Conservation (phyloP, 2,113 vertebrate species). For the Xerus inauris region DNA sequence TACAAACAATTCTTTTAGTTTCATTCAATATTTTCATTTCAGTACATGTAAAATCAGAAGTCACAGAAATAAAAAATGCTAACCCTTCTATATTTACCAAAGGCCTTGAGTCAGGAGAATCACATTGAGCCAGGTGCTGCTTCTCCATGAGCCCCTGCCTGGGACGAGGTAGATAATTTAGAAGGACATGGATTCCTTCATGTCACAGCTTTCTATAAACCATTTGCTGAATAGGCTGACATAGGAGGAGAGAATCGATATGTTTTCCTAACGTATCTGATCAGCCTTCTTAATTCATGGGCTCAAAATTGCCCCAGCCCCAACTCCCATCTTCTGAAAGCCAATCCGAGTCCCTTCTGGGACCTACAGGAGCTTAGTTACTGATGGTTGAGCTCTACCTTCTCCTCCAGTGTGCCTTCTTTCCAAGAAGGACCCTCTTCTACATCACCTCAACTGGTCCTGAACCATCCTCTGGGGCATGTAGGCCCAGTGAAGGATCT, state of each 20-base stretch:
- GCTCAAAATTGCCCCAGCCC: neutral
- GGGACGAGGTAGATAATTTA: neutral
- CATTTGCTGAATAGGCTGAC: neutral
- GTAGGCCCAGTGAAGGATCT: neutral
- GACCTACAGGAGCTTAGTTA: neutral
- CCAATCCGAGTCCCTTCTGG: neutral
- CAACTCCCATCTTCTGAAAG: neutral
- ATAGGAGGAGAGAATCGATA: neutral
- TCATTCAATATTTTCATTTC: neutral
- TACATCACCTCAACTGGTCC: neutral
- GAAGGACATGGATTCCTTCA: neutral
- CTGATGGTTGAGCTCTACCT: neutral
- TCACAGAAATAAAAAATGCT: neutral
- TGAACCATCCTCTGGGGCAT: neutral
- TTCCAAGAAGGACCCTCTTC: neutral
- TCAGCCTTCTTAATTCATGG: neutral
- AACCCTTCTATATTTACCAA: neutral
- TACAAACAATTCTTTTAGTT: neutral
- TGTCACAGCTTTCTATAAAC: neutral
- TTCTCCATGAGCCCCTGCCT: neutral
- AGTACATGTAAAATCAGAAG: conserved; percentile 24
- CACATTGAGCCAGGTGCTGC: neutral
- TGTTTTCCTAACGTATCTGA: neutral
- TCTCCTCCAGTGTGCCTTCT: neutral
- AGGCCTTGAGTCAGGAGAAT: neutral